Conservation (phyloP, 2,888 invertebrate genomes). For the Drosophila barbarae region DNA sequence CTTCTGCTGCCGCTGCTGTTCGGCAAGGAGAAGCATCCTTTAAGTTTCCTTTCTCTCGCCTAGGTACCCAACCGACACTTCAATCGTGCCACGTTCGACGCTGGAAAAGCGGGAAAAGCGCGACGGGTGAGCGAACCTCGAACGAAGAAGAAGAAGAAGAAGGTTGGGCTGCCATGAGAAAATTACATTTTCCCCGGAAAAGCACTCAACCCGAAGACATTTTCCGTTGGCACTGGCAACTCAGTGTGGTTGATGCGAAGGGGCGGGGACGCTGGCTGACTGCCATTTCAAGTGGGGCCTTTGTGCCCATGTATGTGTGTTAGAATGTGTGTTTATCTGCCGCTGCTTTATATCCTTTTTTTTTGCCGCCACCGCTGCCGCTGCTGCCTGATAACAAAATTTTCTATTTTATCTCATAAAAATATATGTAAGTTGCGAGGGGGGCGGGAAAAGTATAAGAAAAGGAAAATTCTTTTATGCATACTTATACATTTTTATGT, state of each 20-base stretch:
- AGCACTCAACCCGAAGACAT: slow-evolving; percentile 73
- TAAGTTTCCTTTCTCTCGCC: slow-evolving; percentile 71
- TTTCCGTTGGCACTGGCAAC: slow-evolving; percentile 68
- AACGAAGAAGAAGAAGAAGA: slow-evolving; percentile 33
- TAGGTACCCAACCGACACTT: slow-evolving; percentile 73
- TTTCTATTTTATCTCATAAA: slow-evolving; percentile 76
- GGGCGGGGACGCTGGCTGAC: slow-evolving; percentile 31
- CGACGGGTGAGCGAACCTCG: slow-evolving; percentile 25
- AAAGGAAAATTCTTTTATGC: slow-evolving; percentile 44
- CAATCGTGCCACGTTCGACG: slow-evolving; percentile 72
- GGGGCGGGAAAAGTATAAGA: slow-evolving; percentile 25
- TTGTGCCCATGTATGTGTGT: slow-evolving; percentile 38
- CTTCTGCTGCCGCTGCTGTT: slow-evolving; percentile 18
- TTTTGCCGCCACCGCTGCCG: slow-evolving; percentile 19
- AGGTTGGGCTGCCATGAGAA: slow-evolving; percentile 69
- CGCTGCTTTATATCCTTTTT: slow-evolving; percentile 47
- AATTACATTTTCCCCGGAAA: slow-evolving; percentile 77
- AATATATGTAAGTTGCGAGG: slow-evolving; percentile 52
- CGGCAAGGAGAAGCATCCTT: slow-evolving; percentile 53
- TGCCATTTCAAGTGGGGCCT: slow-evolving; percentile 64
- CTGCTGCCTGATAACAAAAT: slow-evolving; percentile 74
- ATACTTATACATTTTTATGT: slow-evolving; percentile 40
- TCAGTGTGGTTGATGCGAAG: slow-evolving; percentile 34
- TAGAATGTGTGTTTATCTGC: slow-evolving; percentile 41
- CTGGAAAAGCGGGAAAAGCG: slow-evolving; percentile 25